Base-by-base conservation (phyloP, 1,140 invertebrate species). In the Listronotus oregonensis region DNA sequence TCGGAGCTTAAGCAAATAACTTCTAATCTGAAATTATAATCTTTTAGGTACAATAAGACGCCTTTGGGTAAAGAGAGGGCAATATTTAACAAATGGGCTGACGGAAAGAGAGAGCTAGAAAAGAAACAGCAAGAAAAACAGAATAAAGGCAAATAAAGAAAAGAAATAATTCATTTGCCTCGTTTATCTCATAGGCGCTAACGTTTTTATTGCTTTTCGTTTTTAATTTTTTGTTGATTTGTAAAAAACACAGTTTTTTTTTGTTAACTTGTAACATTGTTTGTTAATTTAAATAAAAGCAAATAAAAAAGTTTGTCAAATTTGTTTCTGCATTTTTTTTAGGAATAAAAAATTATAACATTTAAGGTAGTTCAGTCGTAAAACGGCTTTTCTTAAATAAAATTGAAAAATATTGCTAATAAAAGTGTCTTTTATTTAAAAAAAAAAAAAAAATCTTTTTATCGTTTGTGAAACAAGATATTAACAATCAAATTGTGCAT, bases 31-130 rank as follows among this genome's bases (percentile, higher is more conserved):
- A 50, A 50, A 46, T 46, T 46, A n/a, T 17, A 44, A 12, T 27
- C 40, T 15, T 27, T 49, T 39, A 57, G 54, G 63, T 67, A 64
- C 56, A 69, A 62, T 4, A 73, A 71, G 31, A 73, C 71, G 6
- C 70, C 71, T 7, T 51, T 77, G 32, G 72, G 71, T 9, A 76
- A 72, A 47, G 65, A 66, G 18, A 61, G 69, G 43, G 67, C 61
- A 12, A 46, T 46, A 14, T 62, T 74, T 18, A 73, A 70, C 49
- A 71, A 71, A 67, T 68, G 65, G 52, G 50, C 51, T 8, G 68
- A 71, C 6, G 60, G 42, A 15, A 64, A 65, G 34, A 65, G 73
- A 44, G 70, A 71, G 44, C 62, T 43, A 27, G 71, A 70, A 42
- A 43, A 42, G 39, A 69, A 66, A 58, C 59, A 65, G 34, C 55